A percentile compares a stretch with the other conserved stretches of the same genome.
Evolutionary conservation across 2,113 vertebrate genomes (phyloP).

Genomic region (Dromaius novaehollandiae): DNA sequence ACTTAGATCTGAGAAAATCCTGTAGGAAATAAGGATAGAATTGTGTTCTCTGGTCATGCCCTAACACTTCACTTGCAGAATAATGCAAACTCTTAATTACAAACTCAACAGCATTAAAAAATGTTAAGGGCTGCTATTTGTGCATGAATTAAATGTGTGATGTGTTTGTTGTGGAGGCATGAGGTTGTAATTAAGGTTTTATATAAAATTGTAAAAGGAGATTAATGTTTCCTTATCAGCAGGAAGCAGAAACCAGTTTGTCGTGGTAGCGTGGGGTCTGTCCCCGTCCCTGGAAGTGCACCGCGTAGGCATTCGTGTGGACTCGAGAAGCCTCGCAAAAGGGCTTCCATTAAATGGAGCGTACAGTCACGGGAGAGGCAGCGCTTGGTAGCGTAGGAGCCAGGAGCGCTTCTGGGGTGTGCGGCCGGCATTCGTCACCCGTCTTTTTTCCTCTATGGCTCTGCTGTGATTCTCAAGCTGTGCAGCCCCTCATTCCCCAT

Average conservation of each 20-base stretch:
- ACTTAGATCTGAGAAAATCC: not conserved
- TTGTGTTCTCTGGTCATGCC: not conserved
- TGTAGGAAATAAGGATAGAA: not conserved
- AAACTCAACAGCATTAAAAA: not conserved
- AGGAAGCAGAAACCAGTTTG: constrained; percentile 25
- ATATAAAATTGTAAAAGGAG: not conserved
- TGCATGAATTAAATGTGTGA: constrained; percentile 7
- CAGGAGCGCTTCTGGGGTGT: not conserved
- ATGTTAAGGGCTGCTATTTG: constrained; percentile 3
- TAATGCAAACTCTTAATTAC: constrained; percentile 28
- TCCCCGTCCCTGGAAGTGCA: not conserved
- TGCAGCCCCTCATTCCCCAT: not conserved
- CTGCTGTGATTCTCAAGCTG: not conserved
- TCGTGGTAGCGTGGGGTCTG: not conserved
- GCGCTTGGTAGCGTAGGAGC: not conserved
- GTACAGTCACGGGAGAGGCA: not conserved
- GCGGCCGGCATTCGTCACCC: not conserved
- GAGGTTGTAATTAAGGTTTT: constrained; percentile 55
- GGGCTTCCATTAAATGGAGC: not conserved
- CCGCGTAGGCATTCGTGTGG: rapidly evolving
- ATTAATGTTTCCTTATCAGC: constrained; percentile 42
- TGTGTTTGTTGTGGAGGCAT: not conserved
- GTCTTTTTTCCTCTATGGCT: not conserved
- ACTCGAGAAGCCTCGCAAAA: not conserved
- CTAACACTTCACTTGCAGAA: not conserved